Evolutionary conservation across 2,888 invertebrate species (phyloP), one percentile per base, ranked within the genome.

Genomic region (Crematogaster levior): DNA sequence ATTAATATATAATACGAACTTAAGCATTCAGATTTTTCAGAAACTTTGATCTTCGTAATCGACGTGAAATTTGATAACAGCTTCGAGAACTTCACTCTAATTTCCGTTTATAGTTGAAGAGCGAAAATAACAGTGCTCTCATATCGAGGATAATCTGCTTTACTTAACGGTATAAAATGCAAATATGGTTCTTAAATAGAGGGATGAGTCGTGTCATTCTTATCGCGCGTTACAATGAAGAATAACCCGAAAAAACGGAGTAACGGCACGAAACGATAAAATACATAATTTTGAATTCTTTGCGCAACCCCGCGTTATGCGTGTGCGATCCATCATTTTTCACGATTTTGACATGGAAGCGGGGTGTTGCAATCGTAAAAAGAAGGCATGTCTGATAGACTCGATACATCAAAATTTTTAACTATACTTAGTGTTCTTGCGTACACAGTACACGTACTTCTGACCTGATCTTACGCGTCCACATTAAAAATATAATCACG

Each of bases 211-310:
- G 9, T 68, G 68, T 43, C 68, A 34, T 18, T 56, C 30, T 43
- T 77, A 77, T 77, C 53, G n/a, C 18, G 12, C 65, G n/a, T n/a
- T 43, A 43, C 18, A 21, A 30, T 56, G 30, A 77, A 77, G 66
- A 77, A 77, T 68, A 30, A 65, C 30, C 43, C 21, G 3, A 34
- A 56, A 43, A 68, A 77, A 34, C n/a, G 18, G 43, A 77, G 18
- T 34, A 43, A 40, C 12, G 56, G n/a, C 18, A 24, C 51, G n/a
- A 27, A 40, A 75, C 66, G 68, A 56, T 77, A 56, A 77, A 66
- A 77, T 43, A 37, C 68, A 77, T 56, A 68, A 77, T 77, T 77
- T 30, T 24, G 77, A 77, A 68, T 77, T 68, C 56, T 56, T 77
- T 77, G 68, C 68, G 21, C 53, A 68, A 34, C 18, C 53, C 30